Base-by-base conservation (phyloP, 2,888 invertebrate species). In the Aelia acuminata region DNA sequence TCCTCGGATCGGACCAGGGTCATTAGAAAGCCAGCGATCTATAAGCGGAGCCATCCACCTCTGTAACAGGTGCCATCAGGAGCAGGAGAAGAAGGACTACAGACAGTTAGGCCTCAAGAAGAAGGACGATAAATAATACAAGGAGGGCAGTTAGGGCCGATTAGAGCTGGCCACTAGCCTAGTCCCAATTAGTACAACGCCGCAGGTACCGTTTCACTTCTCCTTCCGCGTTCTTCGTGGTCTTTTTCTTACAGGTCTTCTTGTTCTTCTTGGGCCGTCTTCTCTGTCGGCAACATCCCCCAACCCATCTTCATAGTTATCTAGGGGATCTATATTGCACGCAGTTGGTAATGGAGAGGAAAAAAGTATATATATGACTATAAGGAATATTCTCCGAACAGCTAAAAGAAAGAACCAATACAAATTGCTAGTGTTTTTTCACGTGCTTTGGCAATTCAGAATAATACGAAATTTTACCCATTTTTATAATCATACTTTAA, bases 121-220 rank as follows among this genome's bases (percentile, higher is more conserved):
- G 3, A 39, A 43, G 75, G 43, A 47, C 80, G 43, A 80, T 80
- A 80, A 80, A 80, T 80, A 80, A 80, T 80, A 80, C n/a, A n/a
- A 80, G n/a, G n/a, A 80, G 80, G 80, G n/a, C 80, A 80, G 22
- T 80, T 80, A 47, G 31, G 43, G 13, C 22, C 80, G 80, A 80
- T 80, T 80, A 80, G 80, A n/a, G 22, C 22, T 11, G 39, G 13
- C 7, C 11, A 22, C 75, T 80, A 20, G n/a, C n/a, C n/a, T n/a
- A n/a, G n/a, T n/a, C n/a, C n/a, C n/a, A n/a, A n/a, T n/a, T n/a
- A n/a, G n/a, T n/a, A n/a, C n/a, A n/a, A n/a, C n/a, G 43, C 13
- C 80, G 80, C 80, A 80, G 80, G 80, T 80, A 39, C 80, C 80
- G 80, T 80, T 80, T 80, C 80, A n/a, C 43, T 47, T 80, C 80